Base-by-base conservation (phyloP, 2,888 invertebrate species). In the Melinaea menophilus region DNA sequence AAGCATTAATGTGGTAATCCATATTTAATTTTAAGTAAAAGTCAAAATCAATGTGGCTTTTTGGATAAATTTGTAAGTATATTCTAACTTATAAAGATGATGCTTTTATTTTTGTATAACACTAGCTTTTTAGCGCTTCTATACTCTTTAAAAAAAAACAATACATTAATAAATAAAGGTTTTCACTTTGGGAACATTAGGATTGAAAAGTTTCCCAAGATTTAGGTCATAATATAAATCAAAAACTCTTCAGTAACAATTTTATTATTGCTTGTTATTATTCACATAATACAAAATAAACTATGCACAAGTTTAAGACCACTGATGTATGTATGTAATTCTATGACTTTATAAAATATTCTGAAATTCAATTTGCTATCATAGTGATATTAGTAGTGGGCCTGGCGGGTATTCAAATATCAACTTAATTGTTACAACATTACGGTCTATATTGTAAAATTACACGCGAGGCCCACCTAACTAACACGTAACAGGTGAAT, bases 261-360 rank as follows among this genome's bases (percentile, higher is more conserved):
- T 92, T 91, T 89, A 90, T 92, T 92, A 92, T 92, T 92, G 92
- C 92, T 92, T 84, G 92, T 92, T 92, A 92, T 88, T 92, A 92
- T 92, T 92, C 92, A 92, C 92, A 92, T 92, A 92, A 92, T 92
- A 92, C 92, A 93, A 93, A 92, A 93, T 92, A 92, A 93, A 92
- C 92, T 92, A 92, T 92, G 91, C 92, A 92, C 92, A 92, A 91
- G 81, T 90, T 83, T 84, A 87, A 85, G 89, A 88, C 88, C 88
- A 86, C 83, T 83, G 88, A 80, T 80, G 81, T 51, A 51, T 51
- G 51, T 82, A 81, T 51, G 51, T 82, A 81, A 76, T 79, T 80
- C 80, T 80, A 80, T 81, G 79, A 82, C 77, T 84, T 79, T 76
- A 84, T 86, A 87, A 82, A 85, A 85, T 78, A 79, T 79, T 86